Base-by-base conservation (phyloP, 2,888 invertebrate species). In the Branchipolynoe longqiensis region DNA sequence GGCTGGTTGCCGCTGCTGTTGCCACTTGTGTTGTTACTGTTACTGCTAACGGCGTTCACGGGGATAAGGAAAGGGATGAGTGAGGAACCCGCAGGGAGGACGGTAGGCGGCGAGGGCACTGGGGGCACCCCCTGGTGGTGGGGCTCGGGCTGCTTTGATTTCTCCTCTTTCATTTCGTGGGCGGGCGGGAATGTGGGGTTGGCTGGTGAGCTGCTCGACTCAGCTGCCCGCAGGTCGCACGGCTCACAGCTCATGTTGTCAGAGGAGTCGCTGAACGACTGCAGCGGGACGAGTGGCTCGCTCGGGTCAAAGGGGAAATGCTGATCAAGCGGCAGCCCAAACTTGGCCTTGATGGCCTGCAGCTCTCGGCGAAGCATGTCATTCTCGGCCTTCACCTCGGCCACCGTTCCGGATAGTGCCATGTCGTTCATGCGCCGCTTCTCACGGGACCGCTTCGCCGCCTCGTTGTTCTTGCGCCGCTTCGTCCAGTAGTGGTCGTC, bases 401-500 rank as follows among this genome's bases (percentile, higher is more conserved):
- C 96, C 41, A 99, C 98, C 74, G 98, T 95, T 90, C 97, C 97
- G 92, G 99, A 99, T 87, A 99, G 95, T 0, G 98, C 97, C 97
- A 98, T 97, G 94, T 99, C 98, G 93, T 99, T 98, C 94, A 97
- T 97, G 74, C 98, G 96, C 62, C 98, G 95, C 94, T 99, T 99
- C 94, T 99, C 98, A n/a, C 98, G 96, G 6, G 98, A 98, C 69
- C 98, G 95, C 93, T 99, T 98, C 85, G 99, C 99, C 0, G 99
- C 99, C 94, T 98, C 98, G 94, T 99, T 99, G 94, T 99, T 99
- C 86, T 98, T 96, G 88, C 98, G 95, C 85, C 99, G 95, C 85
- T 98, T 96, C 94, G 98, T 98, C 99, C 99, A 99, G 94, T 99
- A 99, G 92, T 97, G 97, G 91, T 98, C 98, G 92, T 99, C 98